Base-by-base conservation (phyloP, 2,888 invertebrate species). In the Sinhomidia bicolor region DNA sequence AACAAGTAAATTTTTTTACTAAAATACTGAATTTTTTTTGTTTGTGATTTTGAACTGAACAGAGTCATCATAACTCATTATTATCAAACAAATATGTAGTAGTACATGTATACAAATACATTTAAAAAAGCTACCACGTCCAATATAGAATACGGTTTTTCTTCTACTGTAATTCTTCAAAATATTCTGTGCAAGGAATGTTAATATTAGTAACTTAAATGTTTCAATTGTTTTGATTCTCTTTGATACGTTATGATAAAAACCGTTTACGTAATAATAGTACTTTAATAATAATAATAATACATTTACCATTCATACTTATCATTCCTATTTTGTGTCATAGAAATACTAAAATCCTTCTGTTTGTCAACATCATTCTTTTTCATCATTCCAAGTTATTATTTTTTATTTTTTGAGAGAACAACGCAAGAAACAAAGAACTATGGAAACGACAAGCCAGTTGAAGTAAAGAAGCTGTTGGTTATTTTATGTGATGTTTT, bases 151-250 rank as follows among this genome's bases (percentile, higher is more conserved):
- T 17, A 17, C 54, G 57, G 6, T 7, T 57, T 57, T 62, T 32
- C 14, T 26, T 12, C 32, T 65, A 32, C 65, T 5, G 29, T 26
- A 65, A 65, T 32, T 47, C 2, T 47, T 47, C 10, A 47, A 57
- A 57, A 20, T 57, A 57, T 20, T 68, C 3, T 36, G 29, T 20
- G 17, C 60, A 74, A 84, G 84, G 84, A 84, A 84, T 84, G 84
- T 84, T 84, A 84, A 60, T 84, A 84, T 6, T 84, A 84, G 84
- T 84, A 84, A 84, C 84, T 60, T 57, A 84, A 74, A 57, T 44
- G 65, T 82, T 82, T 47, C 65, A 62, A 29, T 14, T 29, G 14
- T 65, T 62, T 62, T 32, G n/a, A 65, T 65, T 65, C 29, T 32
- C 32, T 26, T 7, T 32, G 32, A n/a, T 12, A 29, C 14, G 14